Conservation (phyloP, 1,140 invertebrate species). For the Callitettix versicolor region DNA sequence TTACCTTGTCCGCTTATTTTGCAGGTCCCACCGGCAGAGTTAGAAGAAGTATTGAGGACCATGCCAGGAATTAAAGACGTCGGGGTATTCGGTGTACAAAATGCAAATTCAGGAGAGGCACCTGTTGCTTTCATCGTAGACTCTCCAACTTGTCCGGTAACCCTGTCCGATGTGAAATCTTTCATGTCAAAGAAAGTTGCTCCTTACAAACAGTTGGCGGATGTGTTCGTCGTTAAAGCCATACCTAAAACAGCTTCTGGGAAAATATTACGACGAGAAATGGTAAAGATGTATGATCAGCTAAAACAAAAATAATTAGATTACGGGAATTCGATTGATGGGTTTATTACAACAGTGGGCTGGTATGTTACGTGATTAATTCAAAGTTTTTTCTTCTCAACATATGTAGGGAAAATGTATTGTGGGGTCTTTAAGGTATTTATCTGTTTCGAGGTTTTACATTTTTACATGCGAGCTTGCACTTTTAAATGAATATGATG, state of each 20-base stretch:
- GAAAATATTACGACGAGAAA: conserved; percentile 56
- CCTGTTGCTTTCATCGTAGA: conserved; percentile 47
- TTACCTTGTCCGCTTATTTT: too few relatives aligned
- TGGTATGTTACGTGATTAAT: too few relatives aligned
- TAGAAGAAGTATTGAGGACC: conserved; percentile 56
- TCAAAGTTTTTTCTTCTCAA: too few relatives aligned
- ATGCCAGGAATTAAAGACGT: conserved; percentile 55
- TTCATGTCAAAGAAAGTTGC: conserved; percentile 48
- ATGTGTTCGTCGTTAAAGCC: conserved; percentile 50
- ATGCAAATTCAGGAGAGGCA: conserved; percentile 51
- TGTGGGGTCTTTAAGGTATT: too few relatives aligned
- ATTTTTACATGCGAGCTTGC: too few relatives aligned
- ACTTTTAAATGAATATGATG: too few relatives aligned
- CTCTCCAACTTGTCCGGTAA: too few relatives aligned
- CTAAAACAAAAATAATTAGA: too few relatives aligned
- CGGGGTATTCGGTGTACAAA: conserved; percentile 58
- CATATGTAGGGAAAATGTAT: too few relatives aligned
- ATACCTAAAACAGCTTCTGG: conserved; percentile 65
- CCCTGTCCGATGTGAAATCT: conserved; percentile 34
- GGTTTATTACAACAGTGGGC: too few relatives aligned
- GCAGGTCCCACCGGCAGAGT: conserved; percentile 50
- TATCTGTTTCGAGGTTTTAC: too few relatives aligned
- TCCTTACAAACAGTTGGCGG: conserved; percentile 55
- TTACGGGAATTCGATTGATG: too few relatives aligned
- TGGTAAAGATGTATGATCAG: conserved; percentile 33